Percentiles rank a stretch among this genome's conserved stretches.
phyloP scores from a whole-genome alignment of 2,888 invertebrate genomes.

The Venustoraphidia nigricollis region DNA sequence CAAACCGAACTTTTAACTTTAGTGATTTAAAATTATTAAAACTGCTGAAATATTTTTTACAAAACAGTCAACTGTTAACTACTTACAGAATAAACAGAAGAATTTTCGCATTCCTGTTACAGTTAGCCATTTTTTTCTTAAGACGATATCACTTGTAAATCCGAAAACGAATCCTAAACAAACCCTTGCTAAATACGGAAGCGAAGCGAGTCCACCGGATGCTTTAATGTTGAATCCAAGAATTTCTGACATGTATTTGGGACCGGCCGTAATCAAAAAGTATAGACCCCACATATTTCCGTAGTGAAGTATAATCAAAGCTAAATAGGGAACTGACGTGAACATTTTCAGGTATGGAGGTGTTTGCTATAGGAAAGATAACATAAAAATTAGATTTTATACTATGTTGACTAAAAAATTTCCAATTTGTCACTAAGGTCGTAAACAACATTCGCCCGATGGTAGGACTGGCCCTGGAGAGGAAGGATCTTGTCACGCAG shows the following conservation, averaged over 20 bases:
- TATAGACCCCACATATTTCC: conserved; percentile 65
- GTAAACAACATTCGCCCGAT: conserved; percentile 13
- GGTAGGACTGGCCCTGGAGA: no score
- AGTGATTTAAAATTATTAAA: no score
- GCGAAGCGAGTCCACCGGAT: conserved; percentile 51
- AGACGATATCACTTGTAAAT: conserved; percentile 47
- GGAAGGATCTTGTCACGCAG: no score
- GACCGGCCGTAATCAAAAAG: conserved; percentile 60
- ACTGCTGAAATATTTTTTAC: neutral
- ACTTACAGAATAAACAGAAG: conserved; percentile 48
- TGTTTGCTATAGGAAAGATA: conserved; percentile 33
- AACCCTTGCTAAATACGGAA: conserved; percentile 56
- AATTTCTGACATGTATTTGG: conserved; percentile 56
- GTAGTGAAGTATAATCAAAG: conserved; percentile 49
- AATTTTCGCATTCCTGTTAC: conserved; percentile 45
- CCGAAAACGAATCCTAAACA: conserved; percentile 56
- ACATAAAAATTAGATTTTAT: conserved; percentile 6
- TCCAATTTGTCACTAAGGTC: neutral
- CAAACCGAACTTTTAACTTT: no score
- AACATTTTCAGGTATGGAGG: conserved; percentile 48
- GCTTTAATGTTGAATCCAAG: conserved; percentile 54
- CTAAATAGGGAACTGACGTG: conserved; percentile 51
- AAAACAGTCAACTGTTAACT: neutral
- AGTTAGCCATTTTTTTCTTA: conserved; percentile 27
- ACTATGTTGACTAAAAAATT: neutral